Evolutionary conservation across 92 coral and sea anemone genomes (phyloP), one percentile per base, ranked within the genome.

Genomic region (Zoanthus gigantus): DNA sequence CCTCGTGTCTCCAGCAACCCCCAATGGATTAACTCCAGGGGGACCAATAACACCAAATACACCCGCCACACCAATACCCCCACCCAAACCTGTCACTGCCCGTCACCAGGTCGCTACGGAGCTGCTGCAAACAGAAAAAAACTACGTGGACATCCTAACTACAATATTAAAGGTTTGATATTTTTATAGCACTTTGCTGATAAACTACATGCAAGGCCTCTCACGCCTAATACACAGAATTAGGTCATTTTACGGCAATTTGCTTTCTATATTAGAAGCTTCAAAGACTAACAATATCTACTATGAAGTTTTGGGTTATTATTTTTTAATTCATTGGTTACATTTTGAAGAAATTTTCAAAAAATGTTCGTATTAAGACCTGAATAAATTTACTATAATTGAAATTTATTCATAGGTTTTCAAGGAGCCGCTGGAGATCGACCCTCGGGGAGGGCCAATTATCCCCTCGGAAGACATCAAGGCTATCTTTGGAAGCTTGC

Each of bases 401-500:
- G 23, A 46, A 17, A 14, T 82, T 56, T 29, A 5, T 34, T 52
- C 46, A 79, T 7, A 96, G 99, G 99, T 96, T 2, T 96, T 96
- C 68, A 96, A 95, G 79, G 94, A 92, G 67, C 99, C 99, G 3
- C 86, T 96, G 65, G 99, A 88, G 72, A 92, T 90, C 17, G 99
- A 95, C n/a, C 95, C 98, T 0, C 94, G 99, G 52, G 99, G 97
- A 3, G 98, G 98, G 45, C 92, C 97, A 12, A 97, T 97, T 82
- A 90, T 97, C 10, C 96, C 99, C 23, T 90, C 92, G 4, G 99
- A 97, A 84, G 95, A 96, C 71, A 97, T 97, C 91, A 97, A 97
- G 90, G 95, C 98, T 74, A 97, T 97, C 85, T 97, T 97, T 95
- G 99, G 98, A 17, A 96, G 98, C 78, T 91, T 97, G 60, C 99